Percentiles rank a stretch among this genome's conserved stretches.
Evolutionary conservation across 2,797 vertebrate species (phyloP).

Genomic region (Syngnathus rostellatus): DNA sequence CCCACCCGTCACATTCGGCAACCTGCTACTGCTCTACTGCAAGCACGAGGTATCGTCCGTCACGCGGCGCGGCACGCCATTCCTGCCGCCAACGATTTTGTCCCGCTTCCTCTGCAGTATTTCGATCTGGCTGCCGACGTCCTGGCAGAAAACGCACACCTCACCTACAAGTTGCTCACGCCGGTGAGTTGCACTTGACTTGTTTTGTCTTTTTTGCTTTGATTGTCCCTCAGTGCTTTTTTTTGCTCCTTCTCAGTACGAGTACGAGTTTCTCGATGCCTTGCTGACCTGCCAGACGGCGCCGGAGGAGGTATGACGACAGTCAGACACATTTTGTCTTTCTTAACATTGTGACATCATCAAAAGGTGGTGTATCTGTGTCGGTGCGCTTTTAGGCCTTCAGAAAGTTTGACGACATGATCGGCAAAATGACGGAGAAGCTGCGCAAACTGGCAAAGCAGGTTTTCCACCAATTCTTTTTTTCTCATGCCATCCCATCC

Average conservation of each 20-base stretch:
- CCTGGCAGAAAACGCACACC: constrained; percentile 88
- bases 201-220: background rate
- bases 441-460: constrained; percentile 81
- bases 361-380: background rate
- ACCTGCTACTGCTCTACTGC: constrained; percentile 90
- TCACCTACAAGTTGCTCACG: constrained; percentile 89
- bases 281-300: constrained; percentile 88
- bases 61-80: background rate
- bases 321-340: background rate
- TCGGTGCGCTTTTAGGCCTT: constrained; percentile 68
- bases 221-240: background rate
- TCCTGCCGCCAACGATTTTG: constrained; percentile 2
- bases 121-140: constrained; percentile 93
- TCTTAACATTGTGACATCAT: background rate
- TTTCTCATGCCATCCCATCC: background rate
- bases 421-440: constrained; percentile 79
- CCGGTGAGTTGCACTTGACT: constrained; percentile 53
- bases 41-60: constrained; percentile 74
- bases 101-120: constrained; percentile 64
- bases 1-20: constrained; percentile 87
- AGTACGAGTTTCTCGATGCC: constrained; percentile 89
- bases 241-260: constrained; percentile 62
- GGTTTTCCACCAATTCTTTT: constrained; percentile 46
- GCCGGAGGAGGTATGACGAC: constrained; percentile 78
- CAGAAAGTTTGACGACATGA: constrained; percentile 84